Percentiles rank a stretch among this genome's conserved stretches.
Conservation (phyloP, 2,888 invertebrate genomes). For the Agrotis exclamationis region DNA sequence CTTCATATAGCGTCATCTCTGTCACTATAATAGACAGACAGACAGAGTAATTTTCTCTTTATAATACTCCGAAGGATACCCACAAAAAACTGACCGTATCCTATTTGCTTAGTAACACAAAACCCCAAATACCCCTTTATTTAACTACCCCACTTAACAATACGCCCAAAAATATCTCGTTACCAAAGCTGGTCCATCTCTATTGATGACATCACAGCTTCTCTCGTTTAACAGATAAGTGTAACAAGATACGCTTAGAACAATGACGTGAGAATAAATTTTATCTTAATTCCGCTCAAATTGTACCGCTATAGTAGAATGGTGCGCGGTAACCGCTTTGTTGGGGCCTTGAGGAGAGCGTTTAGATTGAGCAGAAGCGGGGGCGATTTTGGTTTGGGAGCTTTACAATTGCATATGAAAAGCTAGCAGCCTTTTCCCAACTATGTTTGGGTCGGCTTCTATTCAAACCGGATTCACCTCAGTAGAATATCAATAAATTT, state of each 20-base stretch:
- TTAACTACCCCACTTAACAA: slow-evolving; percentile 6
- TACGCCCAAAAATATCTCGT: background rate
- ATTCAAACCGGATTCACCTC: too few species aligned
- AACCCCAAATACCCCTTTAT: background rate
- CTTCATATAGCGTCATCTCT: too few species aligned
- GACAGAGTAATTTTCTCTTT: background rate
- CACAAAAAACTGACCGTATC: background rate
- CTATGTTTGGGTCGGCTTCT: too few species aligned
- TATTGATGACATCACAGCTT: slow-evolving; percentile 45
- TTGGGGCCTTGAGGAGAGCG: slow-evolving; percentile 29
- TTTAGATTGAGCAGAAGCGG: background rate
- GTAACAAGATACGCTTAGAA: slow-evolving; percentile 56
- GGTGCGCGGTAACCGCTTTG: slow-evolving; percentile 58
- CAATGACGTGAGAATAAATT: slow-evolving; percentile 66
- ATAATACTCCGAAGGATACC: background rate
- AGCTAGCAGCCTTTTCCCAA: too few species aligned
- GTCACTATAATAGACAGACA: too few species aligned
- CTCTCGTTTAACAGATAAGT: slow-evolving; percentile 49
- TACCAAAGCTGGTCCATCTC: slow-evolving; percentile 9
- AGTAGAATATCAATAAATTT: too few species aligned
- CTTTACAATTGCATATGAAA: too few species aligned
- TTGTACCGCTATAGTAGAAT: slow-evolving; percentile 53
- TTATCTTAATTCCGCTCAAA: slow-evolving; percentile 67
- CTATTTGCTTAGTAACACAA: background rate
- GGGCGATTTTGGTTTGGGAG: background rate